Conservation (phyloP, 1,140 invertebrate species). For the Propsilocerus akamusi region DNA sequence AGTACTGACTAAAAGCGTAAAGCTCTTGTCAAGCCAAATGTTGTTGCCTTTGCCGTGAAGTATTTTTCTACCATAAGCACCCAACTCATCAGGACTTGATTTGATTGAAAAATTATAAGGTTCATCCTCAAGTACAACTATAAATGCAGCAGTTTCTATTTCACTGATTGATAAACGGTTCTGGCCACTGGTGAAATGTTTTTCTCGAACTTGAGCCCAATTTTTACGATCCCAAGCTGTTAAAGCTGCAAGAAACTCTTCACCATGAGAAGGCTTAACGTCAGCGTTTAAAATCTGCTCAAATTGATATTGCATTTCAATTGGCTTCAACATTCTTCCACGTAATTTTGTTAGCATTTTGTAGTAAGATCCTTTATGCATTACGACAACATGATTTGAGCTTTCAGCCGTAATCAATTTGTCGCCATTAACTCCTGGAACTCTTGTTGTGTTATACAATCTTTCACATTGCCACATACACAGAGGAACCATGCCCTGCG, state of each 20-base stretch:
- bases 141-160: conserved; percentile 90
- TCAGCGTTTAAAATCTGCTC: conserved; percentile 73
- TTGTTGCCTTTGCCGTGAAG: conserved; percentile 93
- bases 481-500: conserved; percentile 57
- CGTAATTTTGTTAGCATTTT: conserved; percentile 74
- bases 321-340: too few species aligned
- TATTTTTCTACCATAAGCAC: conserved; percentile 67
- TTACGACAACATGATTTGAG: conserved; percentile 76
- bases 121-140: conserved; percentile 54
- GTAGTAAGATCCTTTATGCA: conserved; percentile 79
- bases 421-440: conserved; percentile 79
- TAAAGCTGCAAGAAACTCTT: conserved; percentile 74
- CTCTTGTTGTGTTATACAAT: conserved; percentile 81
- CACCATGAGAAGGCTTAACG: conserved; percentile 48
- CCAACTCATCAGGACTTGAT: conserved; percentile 58
- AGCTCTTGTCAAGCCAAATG: conserved; percentile 98
- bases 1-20: conserved; percentile 79
- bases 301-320: conserved; percentile 75
- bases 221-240: conserved; percentile 78
- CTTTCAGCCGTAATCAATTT: conserved; percentile 66
- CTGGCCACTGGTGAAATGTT: conserved; percentile 54
- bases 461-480: conserved; percentile 93
- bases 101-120: conserved; percentile 69
- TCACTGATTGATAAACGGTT: conserved; percentile 76
- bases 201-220: conserved; percentile 72